These are phyloP conservation scores for Gisinianus flammeolus DNA, from an alignment of 2,888 invertebrate genomes.

Conservation along the genomic window DNA sequence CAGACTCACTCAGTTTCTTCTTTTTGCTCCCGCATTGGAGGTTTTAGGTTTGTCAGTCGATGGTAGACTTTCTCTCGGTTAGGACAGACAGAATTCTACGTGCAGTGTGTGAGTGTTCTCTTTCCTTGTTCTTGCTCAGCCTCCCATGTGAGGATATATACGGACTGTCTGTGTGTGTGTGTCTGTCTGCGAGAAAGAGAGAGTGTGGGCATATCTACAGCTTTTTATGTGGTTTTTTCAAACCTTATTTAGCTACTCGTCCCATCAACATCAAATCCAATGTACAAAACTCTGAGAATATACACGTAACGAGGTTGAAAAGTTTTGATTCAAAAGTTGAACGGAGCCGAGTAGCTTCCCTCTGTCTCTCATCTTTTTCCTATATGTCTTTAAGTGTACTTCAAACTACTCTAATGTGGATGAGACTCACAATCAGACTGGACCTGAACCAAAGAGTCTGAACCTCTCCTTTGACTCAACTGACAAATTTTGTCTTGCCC, in stretches of 20 bases:
- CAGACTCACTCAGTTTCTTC: neutral
- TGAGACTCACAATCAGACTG: neutral
- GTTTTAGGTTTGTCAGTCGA: conserved; percentile 22
- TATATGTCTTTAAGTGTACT: neutral
- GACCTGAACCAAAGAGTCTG: too few species aligned
- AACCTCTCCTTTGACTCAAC: neutral
- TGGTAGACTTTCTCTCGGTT: conserved; percentile 30
- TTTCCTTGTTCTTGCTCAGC: neutral
- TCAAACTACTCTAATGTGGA: neutral
- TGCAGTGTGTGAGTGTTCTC: neutral
- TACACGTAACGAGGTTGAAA: neutral
- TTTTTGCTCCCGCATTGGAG: neutral
- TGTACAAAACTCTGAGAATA: neutral
- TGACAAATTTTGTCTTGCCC: neutral
- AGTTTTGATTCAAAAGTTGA: neutral
- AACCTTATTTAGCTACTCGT: neutral
- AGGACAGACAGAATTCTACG: conserved; percentile 1
- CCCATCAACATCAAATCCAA: neutral
- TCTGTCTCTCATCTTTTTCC: neutral
- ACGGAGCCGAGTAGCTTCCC: neutral
- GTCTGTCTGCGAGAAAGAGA: neutral
- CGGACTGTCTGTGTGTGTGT: neutral
- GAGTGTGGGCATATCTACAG: too few species aligned
- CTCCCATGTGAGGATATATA: neutral
- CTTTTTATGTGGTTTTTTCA: neutral